Percentiles rank a stretch among this genome's conserved stretches.
Evolutionary conservation across 2,888 invertebrate species (phyloP).

Genomic region (Sinhomidia bicolor): DNA sequence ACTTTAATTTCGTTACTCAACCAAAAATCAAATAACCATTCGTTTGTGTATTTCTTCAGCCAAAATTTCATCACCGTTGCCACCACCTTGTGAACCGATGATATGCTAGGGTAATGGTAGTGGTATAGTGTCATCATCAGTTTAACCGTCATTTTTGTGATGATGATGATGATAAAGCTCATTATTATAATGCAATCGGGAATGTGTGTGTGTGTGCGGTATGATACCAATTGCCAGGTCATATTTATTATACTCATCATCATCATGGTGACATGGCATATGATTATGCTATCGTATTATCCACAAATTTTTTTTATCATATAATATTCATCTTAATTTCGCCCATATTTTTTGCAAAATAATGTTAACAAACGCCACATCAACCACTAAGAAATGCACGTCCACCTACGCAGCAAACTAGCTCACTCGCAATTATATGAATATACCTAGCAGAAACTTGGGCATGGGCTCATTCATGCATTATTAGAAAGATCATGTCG

Average conservation of each 20-base stretch:
- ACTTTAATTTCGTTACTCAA: neutral
- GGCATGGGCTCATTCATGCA: neutral
- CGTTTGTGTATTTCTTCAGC: neutral
- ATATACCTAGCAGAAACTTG: neutral
- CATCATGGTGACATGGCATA: neutral
- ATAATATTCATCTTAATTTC: neutral
- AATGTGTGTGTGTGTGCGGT: no score
- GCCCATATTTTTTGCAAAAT: neutral
- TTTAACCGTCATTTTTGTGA: neutral
- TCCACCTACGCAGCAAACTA: neutral
- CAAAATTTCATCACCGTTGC: neutral
- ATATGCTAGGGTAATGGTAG: neutral
- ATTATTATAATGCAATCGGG: neutral
- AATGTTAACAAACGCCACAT: neutral
- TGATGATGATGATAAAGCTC: neutral
- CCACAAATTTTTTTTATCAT: neutral
- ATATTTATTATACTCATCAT: neutral
- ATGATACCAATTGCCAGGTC: neutral
- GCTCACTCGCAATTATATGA: slow-evolving; percentile 4
- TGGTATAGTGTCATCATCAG: neutral
- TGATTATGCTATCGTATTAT: neutral
- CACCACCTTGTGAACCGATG: neutral
- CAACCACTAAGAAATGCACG: neutral
- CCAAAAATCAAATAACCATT: neutral
- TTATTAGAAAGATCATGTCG: slow-evolving; percentile 37